Base-by-base conservation (phyloP, 1,140 invertebrate genomes). In the Pinna nobilis region DNA sequence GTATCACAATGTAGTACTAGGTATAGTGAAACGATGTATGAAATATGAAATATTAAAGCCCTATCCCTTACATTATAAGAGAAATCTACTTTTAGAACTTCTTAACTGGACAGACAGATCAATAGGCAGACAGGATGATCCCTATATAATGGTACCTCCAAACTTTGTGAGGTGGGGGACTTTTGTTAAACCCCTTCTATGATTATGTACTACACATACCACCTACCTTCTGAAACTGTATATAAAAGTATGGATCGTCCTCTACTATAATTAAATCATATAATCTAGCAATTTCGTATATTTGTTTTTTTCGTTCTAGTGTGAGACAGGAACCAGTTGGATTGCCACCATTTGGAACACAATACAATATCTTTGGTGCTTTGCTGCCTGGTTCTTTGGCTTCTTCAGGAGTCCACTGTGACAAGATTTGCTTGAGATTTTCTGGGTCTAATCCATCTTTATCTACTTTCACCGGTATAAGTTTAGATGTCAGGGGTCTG, bases 211-310 rank as follows among this genome's bases (percentile, higher is more conserved):
- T n/a, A n/a, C n/a, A n/a, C n/a, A n/a, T n/a, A n/a, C n/a, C n/a
- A 25, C n/a, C 55, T 79, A 89, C 87, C 77, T 89, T 90, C 67
- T 87, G 88, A 84, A 94, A 95, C 82, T 94, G 93, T 77, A 95
- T 88, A 84, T 93, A 95, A 83, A 92, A 94, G 82, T 95, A 95
- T 2, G 94, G 94, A 89, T 95, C 94, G 82, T 95, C 94, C 85
- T 95, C 94, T 0, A 95, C 81, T 66, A 95, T 94, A 0, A 95
- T 79, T 33, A 95, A 92, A 89, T 95, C 92, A 84, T 94, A 94
- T 81, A 92, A 90, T 84, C 92, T 93, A 25, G 94, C 93, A 77
- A 95, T 91, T 32, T 80, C 70, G 65, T 96, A 96, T 37, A 95
- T 93, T 86, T 93, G 91, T 69, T 91, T 90, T 55, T 93, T 91